Base-by-base conservation (phyloP, 2,888 invertebrate species). In the Yponomeuta sedellus region DNA sequence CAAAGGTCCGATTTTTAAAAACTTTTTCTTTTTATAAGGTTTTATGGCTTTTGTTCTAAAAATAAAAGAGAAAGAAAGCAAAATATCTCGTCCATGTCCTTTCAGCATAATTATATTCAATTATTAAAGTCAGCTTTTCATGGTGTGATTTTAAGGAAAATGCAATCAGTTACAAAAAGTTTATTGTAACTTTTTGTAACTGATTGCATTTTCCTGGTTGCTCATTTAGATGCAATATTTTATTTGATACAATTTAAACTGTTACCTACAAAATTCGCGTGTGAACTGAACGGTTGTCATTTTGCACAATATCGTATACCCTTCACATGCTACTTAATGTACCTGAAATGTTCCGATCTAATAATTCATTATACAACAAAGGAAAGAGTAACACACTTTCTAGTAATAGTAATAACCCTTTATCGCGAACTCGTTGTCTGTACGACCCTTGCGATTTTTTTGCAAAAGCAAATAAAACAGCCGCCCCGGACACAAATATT, bases 301-400 rank as follows among this genome's bases (percentile, higher is more conserved):
- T 80, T 86, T 83, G 81, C 78, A 80, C 78, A 82, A 78, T 75
- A 72, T 76, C 77, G 8, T 69, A 79, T 83, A 88, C 91, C 91
- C 90, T 91, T 88, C 86, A 87, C 78, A 80, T 82, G 81, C 78
- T 79, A 86, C 80, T 78, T 81, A 90, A 88, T 88, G 89, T 91
- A 91, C 91, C 91, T 90, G 91, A 91, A 91, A 87, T 78, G 79
- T 83, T 82, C 83, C 89, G 80, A 90, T 86, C 90, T 89, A 90
- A 89, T 91, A 91, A 91, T 90, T 91, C 89, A 91, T 91, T 91
- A 91, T 75, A 75, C 72, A 85, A 91, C 91, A 91, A 91, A 83
- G 75, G 76, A 78, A 80, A 84, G 82, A 86, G 85, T 84, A 87
- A 86, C 86, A 83, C 80, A 81, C 82, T 81, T 85, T 80, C 79